A percentile compares a stretch with the other conserved stretches of the same genome.
These are phyloP conservation scores for Natator depressus DNA, from an alignment of 2,113 vertebrate species.

Conservation along the genomic window DNA sequence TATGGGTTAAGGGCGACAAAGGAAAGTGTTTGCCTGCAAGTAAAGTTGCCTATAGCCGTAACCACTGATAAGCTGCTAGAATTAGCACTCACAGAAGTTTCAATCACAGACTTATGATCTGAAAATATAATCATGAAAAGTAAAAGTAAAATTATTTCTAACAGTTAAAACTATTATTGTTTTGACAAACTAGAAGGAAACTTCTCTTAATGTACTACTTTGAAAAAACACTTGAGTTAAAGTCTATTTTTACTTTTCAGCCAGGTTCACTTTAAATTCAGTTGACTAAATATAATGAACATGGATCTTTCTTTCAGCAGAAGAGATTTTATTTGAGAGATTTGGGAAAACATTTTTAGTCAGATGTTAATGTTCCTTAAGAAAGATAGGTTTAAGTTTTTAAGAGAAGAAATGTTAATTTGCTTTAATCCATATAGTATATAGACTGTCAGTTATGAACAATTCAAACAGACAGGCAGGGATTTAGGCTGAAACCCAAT, in stretches of 20 bases:
- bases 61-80: conserved; percentile 65
- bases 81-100: conserved; percentile 49
- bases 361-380: conserved; percentile 11
- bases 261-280: conserved; percentile 24
- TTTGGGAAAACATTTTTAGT: conserved; percentile 24
- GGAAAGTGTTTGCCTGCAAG: conserved; percentile 57
- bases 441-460: conserved; percentile 25
- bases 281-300: conserved; percentile 33
- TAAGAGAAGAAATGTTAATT: conserved; percentile 38
- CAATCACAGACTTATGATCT: conserved; percentile 43
- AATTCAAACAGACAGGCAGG: conserved; percentile 8
- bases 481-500: conserved; percentile 27
- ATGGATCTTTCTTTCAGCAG: conserved; percentile 29
- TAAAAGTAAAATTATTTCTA: conserved; percentile 6
- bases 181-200: neutral
- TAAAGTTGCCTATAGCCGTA: conserved; percentile 58
- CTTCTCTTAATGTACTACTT: neutral
- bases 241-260: conserved; percentile 32
- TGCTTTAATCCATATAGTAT: conserved; percentile 48
- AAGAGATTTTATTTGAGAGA: conserved; percentile 20
- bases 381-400: neutral
- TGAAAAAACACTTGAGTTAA: conserved; percentile 19
- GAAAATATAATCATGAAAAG: conserved; percentile 15
- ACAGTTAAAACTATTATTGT: neutral
- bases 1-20: conserved; percentile 47